Conservation (phyloP, 2,888 invertebrate genomes). For the Erebia epiphron region DNA sequence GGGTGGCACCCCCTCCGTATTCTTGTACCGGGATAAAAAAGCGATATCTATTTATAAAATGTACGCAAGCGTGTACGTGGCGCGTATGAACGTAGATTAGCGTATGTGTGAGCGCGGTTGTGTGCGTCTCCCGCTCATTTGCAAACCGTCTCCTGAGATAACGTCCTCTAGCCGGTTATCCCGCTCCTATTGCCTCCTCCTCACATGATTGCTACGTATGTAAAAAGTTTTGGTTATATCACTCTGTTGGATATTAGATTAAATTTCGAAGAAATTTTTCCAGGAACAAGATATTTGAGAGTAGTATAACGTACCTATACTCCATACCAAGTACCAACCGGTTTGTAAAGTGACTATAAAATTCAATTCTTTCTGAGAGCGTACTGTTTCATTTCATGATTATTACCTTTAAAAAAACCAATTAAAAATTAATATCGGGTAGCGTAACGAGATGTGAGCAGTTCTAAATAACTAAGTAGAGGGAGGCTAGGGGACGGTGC, state of each 20-base stretch:
- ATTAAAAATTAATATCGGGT: slow-evolving; percentile 7
- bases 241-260: slow-evolving; percentile 43
- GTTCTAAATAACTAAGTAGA: slow-evolving; percentile 68
- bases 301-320: not conserved
- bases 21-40: slow-evolving; percentile 83
- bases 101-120: slow-evolving; percentile 52
- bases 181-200: slow-evolving; percentile 81
- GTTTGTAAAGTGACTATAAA: too few relatives aligned
- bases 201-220: slow-evolving; percentile 78
- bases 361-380: not conserved
- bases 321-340: not conserved
- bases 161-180: slow-evolving; percentile 80
- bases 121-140: slow-evolving; percentile 77
- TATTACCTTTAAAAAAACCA: not conserved
- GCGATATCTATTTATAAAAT: slow-evolving; percentile 83
- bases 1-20: slow-evolving; percentile 75
- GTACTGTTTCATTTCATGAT: not conserved
- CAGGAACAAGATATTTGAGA: not conserved
- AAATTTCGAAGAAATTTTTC: slow-evolving; percentile 5
- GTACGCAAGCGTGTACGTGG: slow-evolving; percentile 72
- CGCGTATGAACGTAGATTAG: slow-evolving; percentile 74
- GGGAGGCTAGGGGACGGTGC: slow-evolving; percentile 37
- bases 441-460: slow-evolving; percentile 46
- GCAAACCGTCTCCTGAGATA: slow-evolving; percentile 83
- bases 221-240: slow-evolving; percentile 74